These are phyloP conservation scores for Drosophila orosa DNA, from an alignment of 1,140 invertebrate species.

Conservation along the genomic window DNA sequence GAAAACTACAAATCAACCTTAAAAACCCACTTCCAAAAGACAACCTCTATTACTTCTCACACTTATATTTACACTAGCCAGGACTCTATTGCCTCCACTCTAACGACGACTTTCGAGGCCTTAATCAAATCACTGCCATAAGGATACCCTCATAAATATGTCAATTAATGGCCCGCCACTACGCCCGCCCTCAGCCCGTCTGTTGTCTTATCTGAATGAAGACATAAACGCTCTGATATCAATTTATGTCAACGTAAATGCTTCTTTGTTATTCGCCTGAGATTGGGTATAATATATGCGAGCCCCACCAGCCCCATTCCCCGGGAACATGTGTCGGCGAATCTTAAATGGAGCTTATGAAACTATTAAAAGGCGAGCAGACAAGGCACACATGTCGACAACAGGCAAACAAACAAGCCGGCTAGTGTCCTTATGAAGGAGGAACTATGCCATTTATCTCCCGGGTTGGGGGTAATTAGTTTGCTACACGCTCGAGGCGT, in stretches of 20 bases:
- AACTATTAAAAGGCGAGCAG: slow-evolving; percentile 82
- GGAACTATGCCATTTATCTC: not conserved
- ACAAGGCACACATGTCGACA: slow-evolving; percentile 51
- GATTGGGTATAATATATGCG: slow-evolving; percentile 68
- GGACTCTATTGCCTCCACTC: not conserved
- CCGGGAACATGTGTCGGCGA: slow-evolving; percentile 82
- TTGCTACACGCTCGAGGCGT: slow-evolving; percentile 77
- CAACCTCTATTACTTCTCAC: not conserved
- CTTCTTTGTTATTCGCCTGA: slow-evolving; percentile 42
- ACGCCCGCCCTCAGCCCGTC: slow-evolving; percentile 13
- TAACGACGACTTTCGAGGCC: slow-evolving; percentile 18
- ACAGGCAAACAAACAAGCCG: slow-evolving; percentile 64
- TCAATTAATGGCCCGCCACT: slow-evolving; percentile 70
- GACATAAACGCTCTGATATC: slow-evolving; percentile 81
- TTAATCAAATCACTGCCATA: slow-evolving; percentile 74
- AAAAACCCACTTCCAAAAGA: not conserved
- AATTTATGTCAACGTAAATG: slow-evolving; percentile 81
- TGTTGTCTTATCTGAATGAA: slow-evolving; percentile 71
- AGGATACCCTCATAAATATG: slow-evolving; percentile 80
- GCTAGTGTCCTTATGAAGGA: slow-evolving; percentile 17
- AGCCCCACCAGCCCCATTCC: not conserved
- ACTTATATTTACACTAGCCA: not conserved
- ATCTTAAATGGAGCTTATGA: slow-evolving; percentile 84
- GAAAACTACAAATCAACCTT: not conserved
- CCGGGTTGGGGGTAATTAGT: slow-evolving; percentile 72